Evolutionary conservation across 1,140 invertebrate species (phyloP).

Genomic region (Solen grandis): DNA sequence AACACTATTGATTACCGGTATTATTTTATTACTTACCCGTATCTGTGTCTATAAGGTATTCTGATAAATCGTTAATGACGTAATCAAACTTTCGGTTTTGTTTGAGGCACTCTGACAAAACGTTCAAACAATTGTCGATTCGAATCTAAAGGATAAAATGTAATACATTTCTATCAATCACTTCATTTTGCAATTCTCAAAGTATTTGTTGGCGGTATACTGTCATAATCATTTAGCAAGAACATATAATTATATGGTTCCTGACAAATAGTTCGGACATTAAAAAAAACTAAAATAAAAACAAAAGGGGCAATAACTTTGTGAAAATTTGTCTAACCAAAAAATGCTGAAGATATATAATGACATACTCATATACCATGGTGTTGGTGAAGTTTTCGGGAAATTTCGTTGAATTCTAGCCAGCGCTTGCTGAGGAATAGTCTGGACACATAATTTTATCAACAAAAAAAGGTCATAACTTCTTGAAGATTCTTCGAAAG

Average conservation of each 20-base stretch:
- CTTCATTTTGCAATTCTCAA: background rate
- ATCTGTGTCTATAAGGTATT: constrained; percentile 86
- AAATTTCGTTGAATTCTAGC: too few relatives aligned
- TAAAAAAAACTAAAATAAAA: background rate
- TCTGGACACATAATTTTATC: too few relatives aligned
- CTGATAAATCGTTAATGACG: constrained; percentile 95
- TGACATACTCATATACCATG: too few relatives aligned
- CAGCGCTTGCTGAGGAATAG: too few relatives aligned
- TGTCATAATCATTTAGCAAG: background rate
- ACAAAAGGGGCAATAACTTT: too few relatives aligned
- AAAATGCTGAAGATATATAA: too few relatives aligned
- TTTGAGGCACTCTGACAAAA: constrained; percentile 89
- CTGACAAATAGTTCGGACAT: background rate
- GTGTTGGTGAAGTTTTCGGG: too few relatives aligned
- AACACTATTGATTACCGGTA: too few relatives aligned
- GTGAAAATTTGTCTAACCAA: too few relatives aligned
- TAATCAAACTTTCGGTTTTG: constrained; percentile 94
- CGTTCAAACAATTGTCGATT: constrained; percentile 93
- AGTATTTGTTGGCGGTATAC: background rate
- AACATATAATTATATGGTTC: background rate
- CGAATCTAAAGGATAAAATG: constrained; percentile 86
- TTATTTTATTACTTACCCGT: constrained; percentile 61
- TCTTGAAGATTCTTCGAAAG: too few relatives aligned
- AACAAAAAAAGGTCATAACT: too few relatives aligned
- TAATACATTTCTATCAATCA: background rate